phyloP scores from a whole-genome alignment of 1,140 invertebrate genomes.

The Magallana angulata region DNA sequence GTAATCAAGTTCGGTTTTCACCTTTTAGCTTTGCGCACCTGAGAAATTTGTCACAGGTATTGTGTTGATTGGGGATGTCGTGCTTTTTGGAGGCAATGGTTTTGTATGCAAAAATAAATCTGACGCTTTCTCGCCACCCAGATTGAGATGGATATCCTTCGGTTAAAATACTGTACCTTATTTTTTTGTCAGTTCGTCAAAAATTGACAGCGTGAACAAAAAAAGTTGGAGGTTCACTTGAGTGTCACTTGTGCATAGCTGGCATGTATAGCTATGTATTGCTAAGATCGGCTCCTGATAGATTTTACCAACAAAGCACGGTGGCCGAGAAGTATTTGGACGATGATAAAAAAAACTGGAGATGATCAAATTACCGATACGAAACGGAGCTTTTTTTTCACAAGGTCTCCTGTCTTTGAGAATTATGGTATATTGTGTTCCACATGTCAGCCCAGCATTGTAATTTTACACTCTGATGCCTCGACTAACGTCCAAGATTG shows the following conservation, averaged over 20 bases:
- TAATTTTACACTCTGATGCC: conserved; percentile 17
- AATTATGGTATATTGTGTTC: conserved; percentile 28
- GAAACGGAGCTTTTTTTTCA: conserved; percentile 23
- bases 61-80: background rate
- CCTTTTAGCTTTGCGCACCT: background rate
- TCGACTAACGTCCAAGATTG: conserved; percentile 7
- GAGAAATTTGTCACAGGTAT: background rate
- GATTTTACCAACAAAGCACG: conserved; percentile 9
- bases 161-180: background rate
- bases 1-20: background rate
- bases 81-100: background rate
- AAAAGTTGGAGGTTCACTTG: conserved; percentile 17
- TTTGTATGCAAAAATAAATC: background rate
- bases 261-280: background rate
- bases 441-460: background rate
- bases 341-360: background rate
- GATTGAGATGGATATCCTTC: conserved; percentile 12
- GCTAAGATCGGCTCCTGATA: conserved; percentile 4
- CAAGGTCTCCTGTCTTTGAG: background rate
- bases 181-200: conserved; percentile 23
- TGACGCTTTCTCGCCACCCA: conserved; percentile 8
- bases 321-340: background rate
- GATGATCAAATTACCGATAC: conserved; percentile 11
- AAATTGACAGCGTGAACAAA: conserved; percentile 9
- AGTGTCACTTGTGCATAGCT: conserved; percentile 27